A percentile compares a stretch with the other conserved stretches of the same genome.
Evolutionary conservation across 2,113 vertebrate species (phyloP).

Genomic region (Ia io): DNA sequence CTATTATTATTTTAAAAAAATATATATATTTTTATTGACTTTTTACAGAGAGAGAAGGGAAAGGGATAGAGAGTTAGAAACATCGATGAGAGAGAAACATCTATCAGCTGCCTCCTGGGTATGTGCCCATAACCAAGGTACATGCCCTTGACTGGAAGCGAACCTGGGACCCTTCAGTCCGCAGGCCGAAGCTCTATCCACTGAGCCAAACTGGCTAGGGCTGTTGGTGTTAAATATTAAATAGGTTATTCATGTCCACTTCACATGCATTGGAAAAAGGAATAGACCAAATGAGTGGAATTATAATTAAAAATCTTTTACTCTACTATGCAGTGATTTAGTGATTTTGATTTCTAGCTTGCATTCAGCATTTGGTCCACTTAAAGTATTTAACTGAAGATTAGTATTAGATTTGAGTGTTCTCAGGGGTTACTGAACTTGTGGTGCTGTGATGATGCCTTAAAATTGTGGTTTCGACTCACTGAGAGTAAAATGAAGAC

Average conservation of each 20-base stretch:
- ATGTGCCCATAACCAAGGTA: too few relatives aligned
- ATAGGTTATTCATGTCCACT: not conserved
- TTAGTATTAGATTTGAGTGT: not conserved
- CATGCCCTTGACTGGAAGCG: too few relatives aligned
- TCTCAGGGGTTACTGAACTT: slow-evolving; percentile 50
- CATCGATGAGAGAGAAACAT: too few relatives aligned
- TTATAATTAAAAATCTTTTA: slow-evolving; percentile 15
- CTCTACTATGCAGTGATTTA: not conserved
- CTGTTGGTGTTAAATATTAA: not conserved
- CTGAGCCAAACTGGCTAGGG: too few relatives aligned
- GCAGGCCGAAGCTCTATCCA: too few relatives aligned
- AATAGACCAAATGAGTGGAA: not conserved
- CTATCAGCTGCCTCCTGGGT: too few relatives aligned
- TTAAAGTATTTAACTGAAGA: not conserved
- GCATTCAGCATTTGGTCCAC: not conserved
- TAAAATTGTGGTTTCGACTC: slow-evolving; percentile 79
- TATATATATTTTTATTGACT: too few relatives aligned
- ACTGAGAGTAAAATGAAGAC: slow-evolving; percentile 80
- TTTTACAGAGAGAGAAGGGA: too few relatives aligned
- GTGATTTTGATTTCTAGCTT: not conserved
- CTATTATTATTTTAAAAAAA: not conserved
- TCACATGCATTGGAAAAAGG: not conserved
- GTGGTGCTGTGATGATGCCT: slow-evolving; percentile 78
- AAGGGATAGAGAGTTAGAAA: too few relatives aligned
- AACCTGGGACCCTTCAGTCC: too few relatives aligned